Percentiles rank a stretch among this genome's conserved stretches.
Conservation (phyloP, 1,140 invertebrate genomes). For the Aphelinus certus region DNA sequence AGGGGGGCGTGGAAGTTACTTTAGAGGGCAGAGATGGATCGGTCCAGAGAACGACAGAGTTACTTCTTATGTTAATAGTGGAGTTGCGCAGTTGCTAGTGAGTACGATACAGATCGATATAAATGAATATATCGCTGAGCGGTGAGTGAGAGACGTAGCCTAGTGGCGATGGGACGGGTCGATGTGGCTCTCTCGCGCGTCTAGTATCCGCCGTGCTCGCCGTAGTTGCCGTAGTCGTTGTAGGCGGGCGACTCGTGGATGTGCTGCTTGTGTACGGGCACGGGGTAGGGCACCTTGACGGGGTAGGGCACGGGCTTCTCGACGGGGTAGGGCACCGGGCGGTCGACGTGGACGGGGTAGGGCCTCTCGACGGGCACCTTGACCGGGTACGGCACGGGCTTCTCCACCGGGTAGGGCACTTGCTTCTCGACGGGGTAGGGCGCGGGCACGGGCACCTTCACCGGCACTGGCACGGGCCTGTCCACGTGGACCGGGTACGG, state of each 20-base stretch:
- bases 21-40: too few species aligned
- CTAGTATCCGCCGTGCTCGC: not conserved
- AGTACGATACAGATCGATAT: too few species aligned
- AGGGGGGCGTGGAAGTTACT: too few species aligned
- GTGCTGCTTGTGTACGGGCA: slow-evolving; percentile 61
- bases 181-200: too few species aligned
- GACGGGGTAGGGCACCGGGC: slow-evolving; percentile 69
- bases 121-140: too few species aligned
- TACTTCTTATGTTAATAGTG: too few species aligned
- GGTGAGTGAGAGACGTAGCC: too few species aligned
- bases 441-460: slow-evolving; percentile 45
- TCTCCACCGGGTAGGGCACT: slow-evolving; percentile 58
- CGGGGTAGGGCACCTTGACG: slow-evolving; percentile 72
- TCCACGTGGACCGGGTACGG: slow-evolving; percentile 67
- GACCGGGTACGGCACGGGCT: slow-evolving; percentile 74
- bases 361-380: slow-evolving; percentile 75
- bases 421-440: slow-evolving; percentile 66
- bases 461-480: slow-evolving; percentile 72
- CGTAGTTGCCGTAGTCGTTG: slow-evolving; percentile 16
- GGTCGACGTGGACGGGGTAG: slow-evolving; percentile 72
- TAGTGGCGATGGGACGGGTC: too few species aligned
- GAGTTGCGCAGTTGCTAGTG: too few species aligned
- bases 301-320: slow-evolving; percentile 71
- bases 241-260: slow-evolving; percentile 3
- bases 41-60: too few species aligned